Conservation (phyloP, 2,113 vertebrate species). For the Pavo muticus region DNA sequence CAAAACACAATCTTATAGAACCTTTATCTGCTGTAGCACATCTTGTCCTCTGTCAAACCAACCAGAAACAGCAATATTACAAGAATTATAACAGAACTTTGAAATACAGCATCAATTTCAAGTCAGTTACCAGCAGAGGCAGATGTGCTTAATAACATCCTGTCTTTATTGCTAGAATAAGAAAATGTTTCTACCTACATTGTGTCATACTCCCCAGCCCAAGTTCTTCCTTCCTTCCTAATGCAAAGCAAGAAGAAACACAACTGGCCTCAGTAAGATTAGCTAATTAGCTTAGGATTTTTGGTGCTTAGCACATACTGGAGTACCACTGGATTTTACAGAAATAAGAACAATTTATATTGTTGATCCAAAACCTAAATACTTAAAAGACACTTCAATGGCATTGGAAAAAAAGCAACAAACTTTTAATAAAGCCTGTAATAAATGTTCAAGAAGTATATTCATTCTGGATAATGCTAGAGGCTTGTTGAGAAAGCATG, state of each 20-base stretch:
- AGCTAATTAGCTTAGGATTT: constrained; percentile 53
- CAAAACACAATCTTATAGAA: neutral
- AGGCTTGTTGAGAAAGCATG: neutral
- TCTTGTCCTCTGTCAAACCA: neutral
- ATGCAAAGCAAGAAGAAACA: constrained; percentile 57
- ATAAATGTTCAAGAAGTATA: neutral
- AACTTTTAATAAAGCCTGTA: neutral
- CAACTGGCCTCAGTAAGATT: constrained; percentile 30
- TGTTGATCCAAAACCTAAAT: neutral
- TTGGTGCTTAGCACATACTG: neutral
- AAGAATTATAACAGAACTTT: neutral
- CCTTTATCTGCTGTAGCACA: neutral
- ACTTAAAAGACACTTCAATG: neutral
- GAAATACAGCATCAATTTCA: neutral
- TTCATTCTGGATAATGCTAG: neutral
- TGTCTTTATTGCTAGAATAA: neutral
- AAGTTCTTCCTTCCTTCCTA: neutral
- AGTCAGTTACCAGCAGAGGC: neutral
- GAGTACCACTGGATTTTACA: constrained; percentile 20
- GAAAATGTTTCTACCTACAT: neutral
- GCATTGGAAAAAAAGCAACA: neutral
- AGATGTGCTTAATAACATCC: neutral
- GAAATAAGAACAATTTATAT: constrained; percentile 14
- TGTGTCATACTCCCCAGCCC: neutral
- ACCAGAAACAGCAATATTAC: neutral